Percentiles rank a stretch among this genome's conserved stretches.
phyloP scores from a whole-genome alignment of 2,888 invertebrate species.

The Pogonocherus hispidulus region DNA sequence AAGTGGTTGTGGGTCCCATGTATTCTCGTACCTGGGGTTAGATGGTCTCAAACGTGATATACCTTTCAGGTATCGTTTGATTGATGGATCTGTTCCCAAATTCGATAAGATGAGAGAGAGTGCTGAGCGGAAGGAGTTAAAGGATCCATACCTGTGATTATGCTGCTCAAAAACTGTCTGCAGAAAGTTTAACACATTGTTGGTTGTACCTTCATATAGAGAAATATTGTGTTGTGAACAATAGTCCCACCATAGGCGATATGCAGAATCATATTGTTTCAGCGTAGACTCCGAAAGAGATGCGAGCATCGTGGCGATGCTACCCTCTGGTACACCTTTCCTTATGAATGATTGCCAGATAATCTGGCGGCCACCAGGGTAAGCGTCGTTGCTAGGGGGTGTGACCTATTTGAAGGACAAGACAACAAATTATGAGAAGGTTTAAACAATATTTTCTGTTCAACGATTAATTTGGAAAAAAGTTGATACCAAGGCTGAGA shows the following conservation, averaged over 20 bases:
- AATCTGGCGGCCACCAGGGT: slow-evolving; percentile 37
- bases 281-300: slow-evolving; percentile 45
- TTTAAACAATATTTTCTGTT: slow-evolving; percentile 21
- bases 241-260: slow-evolving; percentile 47
- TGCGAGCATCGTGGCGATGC: slow-evolving; percentile 38
- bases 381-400: slow-evolving; percentile 32
- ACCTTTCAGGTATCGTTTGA: neutral
- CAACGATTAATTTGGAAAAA: slow-evolving; percentile 20
- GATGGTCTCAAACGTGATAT: neutral
- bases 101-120: neutral
- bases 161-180: neutral
- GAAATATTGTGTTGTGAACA: slow-evolving; percentile 23
- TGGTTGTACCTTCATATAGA: neutral
- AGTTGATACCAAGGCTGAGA: slow-evolving; percentile 37
- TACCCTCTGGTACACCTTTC: neutral
- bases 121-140: neutral
- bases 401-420: slow-evolving; percentile 28
- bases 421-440: slow-evolving; percentile 29
- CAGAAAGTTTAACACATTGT: neutral
- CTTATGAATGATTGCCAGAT: slow-evolving; percentile 31
- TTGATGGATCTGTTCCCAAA: neutral
- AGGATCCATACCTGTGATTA: neutral
- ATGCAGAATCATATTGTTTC: slow-evolving; percentile 44
- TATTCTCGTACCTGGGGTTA: neutral
- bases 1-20: neutral